phyloP scores from a whole-genome alignment of 2,797 vertebrate genomes.

The Sebastes oblongus region DNA sequence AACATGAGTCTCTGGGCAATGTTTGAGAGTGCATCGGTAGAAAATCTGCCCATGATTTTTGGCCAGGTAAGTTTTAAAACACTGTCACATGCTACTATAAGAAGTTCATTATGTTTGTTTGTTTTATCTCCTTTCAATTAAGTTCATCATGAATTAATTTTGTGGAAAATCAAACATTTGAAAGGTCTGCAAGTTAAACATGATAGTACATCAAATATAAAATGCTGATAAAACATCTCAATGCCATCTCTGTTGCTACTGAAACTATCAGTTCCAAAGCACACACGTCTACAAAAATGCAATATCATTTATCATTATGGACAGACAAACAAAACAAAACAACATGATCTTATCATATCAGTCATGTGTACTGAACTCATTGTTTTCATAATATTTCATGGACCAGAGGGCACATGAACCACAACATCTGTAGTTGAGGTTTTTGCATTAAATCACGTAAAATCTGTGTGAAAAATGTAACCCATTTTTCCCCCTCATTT shows the following conservation, averaged over 20 bases:
- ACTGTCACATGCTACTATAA: neutral
- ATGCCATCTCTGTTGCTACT: neutral
- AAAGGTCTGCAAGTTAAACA: no score
- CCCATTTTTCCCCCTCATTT: neutral
- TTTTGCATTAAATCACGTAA: neutral
- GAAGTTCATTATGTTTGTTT: neutral
- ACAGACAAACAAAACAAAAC: neutral
- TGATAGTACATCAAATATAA: no score
- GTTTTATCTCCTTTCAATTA: no score
- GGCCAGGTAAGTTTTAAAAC: conserved; percentile 64
- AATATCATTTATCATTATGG: no score
- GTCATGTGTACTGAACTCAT: neutral
- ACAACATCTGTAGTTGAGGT: fast-evolving
- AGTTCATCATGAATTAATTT: fast-evolving
- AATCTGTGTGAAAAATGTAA: neutral
- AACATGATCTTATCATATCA: neutral
- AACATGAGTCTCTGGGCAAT: conserved; percentile 64
- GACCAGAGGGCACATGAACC: neutral
- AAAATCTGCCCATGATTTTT: conserved; percentile 45
- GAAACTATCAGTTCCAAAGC: neutral
- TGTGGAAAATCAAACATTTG: no score
- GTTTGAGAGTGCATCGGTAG: conserved; percentile 47
- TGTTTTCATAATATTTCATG: neutral
- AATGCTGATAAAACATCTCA: neutral
- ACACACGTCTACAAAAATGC: neutral